Evolutionary conservation across 2,888 invertebrate genomes (phyloP).

Genomic region (Chromoteleia sp.): DNA sequence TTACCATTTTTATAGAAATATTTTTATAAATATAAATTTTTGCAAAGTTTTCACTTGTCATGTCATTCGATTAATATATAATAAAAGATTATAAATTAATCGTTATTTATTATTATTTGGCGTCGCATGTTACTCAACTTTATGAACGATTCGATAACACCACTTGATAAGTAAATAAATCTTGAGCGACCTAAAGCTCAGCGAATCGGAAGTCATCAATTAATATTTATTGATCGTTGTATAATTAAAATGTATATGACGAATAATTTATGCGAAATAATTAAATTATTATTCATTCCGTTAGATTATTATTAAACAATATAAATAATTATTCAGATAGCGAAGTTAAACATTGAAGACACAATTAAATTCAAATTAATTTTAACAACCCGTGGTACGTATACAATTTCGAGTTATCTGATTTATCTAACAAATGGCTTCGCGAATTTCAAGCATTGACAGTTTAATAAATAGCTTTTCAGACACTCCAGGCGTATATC

Average conservation of each 20-base stretch:
- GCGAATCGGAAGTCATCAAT: slow-evolving; percentile 33
- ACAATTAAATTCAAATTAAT: slow-evolving; percentile 16
- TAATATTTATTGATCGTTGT: slow-evolving; percentile 3
- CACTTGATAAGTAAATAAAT: slow-evolving; percentile 25
- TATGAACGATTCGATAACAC: slow-evolving; percentile 19
- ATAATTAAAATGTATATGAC: slow-evolving; percentile 7
- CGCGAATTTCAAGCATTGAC: slow-evolving; percentile 38
- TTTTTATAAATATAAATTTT: too few species aligned
- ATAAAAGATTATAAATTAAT: too few species aligned
- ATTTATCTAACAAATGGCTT: slow-evolving; percentile 21
- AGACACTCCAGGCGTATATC: slow-evolving; percentile 26
- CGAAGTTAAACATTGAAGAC: neutral
- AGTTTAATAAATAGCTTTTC: slow-evolving; percentile 39
- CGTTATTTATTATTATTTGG: too few species aligned
- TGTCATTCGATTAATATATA: too few species aligned
- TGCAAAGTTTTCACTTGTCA: too few species aligned
- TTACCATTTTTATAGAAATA: too few species aligned
- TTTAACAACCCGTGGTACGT: neutral
- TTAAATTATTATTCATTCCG: neutral
- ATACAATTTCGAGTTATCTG: slow-evolving; percentile 25
- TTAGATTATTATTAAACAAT: slow-evolving; percentile 8
- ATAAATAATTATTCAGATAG: neutral
- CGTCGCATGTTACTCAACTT: neutral
- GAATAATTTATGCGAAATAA: slow-evolving; percentile 6
- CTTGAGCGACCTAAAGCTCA: neutral